Evolutionary conservation across 2,888 invertebrate genomes (phyloP), one percentile per base, ranked within the genome.

Genomic region (Ornithoptera alexandrae): DNA sequence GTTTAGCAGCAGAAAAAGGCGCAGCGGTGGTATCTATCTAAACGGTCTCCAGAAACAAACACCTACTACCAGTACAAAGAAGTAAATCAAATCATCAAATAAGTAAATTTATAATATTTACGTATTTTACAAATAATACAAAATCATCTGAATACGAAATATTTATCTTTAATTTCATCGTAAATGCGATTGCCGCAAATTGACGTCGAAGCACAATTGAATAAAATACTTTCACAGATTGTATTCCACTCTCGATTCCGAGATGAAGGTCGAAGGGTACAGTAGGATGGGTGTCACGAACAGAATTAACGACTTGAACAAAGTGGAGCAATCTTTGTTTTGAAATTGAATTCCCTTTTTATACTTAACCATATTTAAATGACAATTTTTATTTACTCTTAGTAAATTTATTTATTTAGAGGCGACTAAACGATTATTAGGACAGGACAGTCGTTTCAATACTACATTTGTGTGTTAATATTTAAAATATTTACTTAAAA

Each of bases 221-320:
- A 72, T 71, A 73, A 72, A 72, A 73, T 73, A 69, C 65, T 65
- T 70, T 68, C 57, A 57, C 65, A 66, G 62, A 70, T 72, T 68
- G 65, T 65, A 69, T 68, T 72, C 63, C 66, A 66, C 62, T 71
- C 63, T 66, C 36, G 67, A 68, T 70, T 71, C 60, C 50, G 58
- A 60, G 57, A 65, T 67, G 36, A 53, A 63, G 65, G 58, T 65
- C 65, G 62, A 65, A 65, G 68, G 64, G 61, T 63, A 58, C 58
- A 58, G 56, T 65, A 68, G 60, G 63, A 72, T 68, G 59, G 64
- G 53, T 62, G 70, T 63, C 70, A 70, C 62, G 59, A 67, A 69
- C 56, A 57, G 57, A 39, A 68, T 65, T 70, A 72, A 68, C 67
- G 62, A 67, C 62, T 62, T 56, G 62, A 62, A 42, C 62, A 57